Percentiles rank a stretch among this genome's conserved stretches.
These are phyloP conservation scores for Ectropis crepuscularia DNA, from an alignment of 2,888 invertebrate species.

Conservation along the genomic window DNA sequence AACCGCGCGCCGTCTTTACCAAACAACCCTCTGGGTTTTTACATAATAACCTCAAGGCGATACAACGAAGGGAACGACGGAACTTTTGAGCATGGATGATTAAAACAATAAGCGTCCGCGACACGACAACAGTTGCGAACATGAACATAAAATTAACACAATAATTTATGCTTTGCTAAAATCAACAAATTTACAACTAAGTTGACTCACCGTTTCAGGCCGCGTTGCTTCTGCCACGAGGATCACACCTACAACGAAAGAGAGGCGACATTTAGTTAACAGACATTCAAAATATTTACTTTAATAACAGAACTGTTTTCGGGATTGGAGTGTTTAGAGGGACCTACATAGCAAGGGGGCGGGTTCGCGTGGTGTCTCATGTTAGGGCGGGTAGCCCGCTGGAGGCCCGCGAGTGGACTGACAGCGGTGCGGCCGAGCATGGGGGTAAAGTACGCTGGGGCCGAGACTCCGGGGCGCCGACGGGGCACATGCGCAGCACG, in stretches of 20 bases:
- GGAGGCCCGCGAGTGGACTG: constrained; percentile 71
- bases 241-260: constrained; percentile 70
- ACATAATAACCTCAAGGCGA: constrained; percentile 38
- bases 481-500: constrained; percentile 75
- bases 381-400: constrained; percentile 57
- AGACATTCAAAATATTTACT: constrained; percentile 15
- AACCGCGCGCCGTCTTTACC: constrained; percentile 33
- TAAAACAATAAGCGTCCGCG: constrained; percentile 6
- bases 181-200: constrained; percentile 26
- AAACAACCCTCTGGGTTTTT: constrained; percentile 40
- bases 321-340: constrained; percentile 12
- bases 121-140: not conserved
- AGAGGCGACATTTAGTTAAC: constrained; percentile 51
- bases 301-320: not conserved
- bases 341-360: constrained; percentile 58
- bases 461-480: constrained; percentile 80
- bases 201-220: constrained; percentile 62
- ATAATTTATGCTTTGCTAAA: not conserved
- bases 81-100: constrained; percentile 2
- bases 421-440: constrained; percentile 64
- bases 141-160: constrained; percentile 32
- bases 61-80: constrained; percentile 22
- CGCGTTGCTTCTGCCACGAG: constrained; percentile 54
- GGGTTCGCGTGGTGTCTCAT: constrained; percentile 23
- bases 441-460: constrained; percentile 71